phyloP scores from a whole-genome alignment of 2,888 invertebrate genomes.

The Caenorhabditis sp. region DNA sequence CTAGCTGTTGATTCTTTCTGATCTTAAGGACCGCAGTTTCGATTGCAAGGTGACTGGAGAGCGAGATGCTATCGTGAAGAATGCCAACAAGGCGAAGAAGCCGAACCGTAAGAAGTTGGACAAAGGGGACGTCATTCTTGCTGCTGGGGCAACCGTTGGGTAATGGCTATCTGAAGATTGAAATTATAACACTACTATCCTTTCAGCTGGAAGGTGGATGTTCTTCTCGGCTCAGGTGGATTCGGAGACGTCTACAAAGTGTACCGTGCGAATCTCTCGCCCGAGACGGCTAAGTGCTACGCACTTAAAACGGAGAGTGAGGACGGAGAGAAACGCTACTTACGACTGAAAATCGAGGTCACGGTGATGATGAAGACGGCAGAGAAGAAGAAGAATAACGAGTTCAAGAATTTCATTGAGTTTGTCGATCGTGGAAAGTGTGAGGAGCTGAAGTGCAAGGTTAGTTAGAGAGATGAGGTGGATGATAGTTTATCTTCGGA shows the following conservation, averaged over 20 bases:
- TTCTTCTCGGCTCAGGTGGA: slow-evolving; percentile 69
- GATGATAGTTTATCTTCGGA: too few relatives aligned
- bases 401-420: slow-evolving; percentile 68
- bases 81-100: slow-evolving; percentile 18
- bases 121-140: slow-evolving; percentile 30
- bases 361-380: slow-evolving; percentile 67
- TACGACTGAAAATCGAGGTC: slow-evolving; percentile 72
- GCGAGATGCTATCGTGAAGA: slow-evolving; percentile 18
- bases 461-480: slow-evolving; percentile 4
- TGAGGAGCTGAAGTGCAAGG: slow-evolving; percentile 66
- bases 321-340: slow-evolving; percentile 63
- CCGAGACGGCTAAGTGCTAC: slow-evolving; percentile 52
- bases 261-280: slow-evolving; percentile 45
- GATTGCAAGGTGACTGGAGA: slow-evolving; percentile 50
- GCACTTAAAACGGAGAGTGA: slow-evolving; percentile 72
- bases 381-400: slow-evolving; percentile 33
- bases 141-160: slow-evolving; percentile 35
- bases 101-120: slow-evolving; percentile 41
- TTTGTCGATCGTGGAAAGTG: slow-evolving; percentile 70
- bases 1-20: too few relatives aligned
- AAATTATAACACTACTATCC: too few relatives aligned
- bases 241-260: slow-evolving; percentile 74
- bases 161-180: not conserved
- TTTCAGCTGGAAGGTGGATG: slow-evolving; percentile 61
- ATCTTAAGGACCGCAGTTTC: slow-evolving; percentile 31